Conservation (phyloP, 2,113 vertebrate species). For the Microtus pennsylvanicus region DNA sequence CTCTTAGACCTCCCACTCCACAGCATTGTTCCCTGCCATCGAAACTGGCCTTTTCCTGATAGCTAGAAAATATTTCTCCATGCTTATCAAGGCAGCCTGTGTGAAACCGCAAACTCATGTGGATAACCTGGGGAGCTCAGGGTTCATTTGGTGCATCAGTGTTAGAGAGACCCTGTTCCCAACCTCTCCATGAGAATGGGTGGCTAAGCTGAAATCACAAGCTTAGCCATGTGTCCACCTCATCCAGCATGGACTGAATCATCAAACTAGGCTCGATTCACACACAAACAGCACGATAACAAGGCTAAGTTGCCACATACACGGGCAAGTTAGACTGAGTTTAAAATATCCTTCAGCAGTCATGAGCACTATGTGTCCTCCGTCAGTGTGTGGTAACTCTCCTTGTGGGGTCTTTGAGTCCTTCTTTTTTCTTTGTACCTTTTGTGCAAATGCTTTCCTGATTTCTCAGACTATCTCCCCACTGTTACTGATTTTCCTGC, state of each 20-base stretch:
- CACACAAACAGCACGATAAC: accelerated
- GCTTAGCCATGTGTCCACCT: accelerated
- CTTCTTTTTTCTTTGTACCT: background rate
- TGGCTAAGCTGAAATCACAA: background rate
- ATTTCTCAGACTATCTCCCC: background rate
- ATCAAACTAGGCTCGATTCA: background rate
- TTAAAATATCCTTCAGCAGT: background rate
- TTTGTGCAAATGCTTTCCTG: background rate
- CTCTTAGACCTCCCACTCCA: background rate
- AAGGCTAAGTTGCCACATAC: no score
- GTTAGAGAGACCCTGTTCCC: background rate
- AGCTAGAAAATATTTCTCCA: background rate
- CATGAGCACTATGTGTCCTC: background rate
- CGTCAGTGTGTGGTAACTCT: background rate
- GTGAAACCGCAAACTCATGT: accelerated
- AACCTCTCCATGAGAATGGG: background rate
- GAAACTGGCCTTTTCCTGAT: background rate
- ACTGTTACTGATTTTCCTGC: background rate
- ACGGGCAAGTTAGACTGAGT: background rate
- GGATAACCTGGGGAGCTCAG: background rate
- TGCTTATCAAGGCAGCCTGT: accelerated
- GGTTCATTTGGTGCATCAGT: accelerated
- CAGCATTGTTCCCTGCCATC: background rate
- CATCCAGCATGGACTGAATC: background rate
- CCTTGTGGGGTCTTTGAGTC: background rate